Base-by-base conservation (phyloP, 2,888 invertebrate genomes). In the Drosophila atripex region DNA sequence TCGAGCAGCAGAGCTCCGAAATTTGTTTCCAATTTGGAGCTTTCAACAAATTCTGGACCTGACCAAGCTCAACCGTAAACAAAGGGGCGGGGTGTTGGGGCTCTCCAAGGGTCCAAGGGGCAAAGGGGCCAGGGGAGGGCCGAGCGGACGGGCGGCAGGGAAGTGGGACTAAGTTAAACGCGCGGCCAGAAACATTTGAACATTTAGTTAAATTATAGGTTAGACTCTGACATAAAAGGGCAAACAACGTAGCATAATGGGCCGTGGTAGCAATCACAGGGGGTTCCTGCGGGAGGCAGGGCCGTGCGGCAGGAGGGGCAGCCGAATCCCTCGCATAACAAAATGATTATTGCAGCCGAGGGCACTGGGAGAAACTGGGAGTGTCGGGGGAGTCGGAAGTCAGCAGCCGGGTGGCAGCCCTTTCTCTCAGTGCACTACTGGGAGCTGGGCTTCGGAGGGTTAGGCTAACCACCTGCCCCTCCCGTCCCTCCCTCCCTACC, bases 151-250 rank as follows among this genome's bases (percentile, higher is more conserved):
- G 6, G 14, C n/a, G 30, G 39, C 11, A 12, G 12, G 23, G 9
- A 3, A 21, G 59, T 38, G 23, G 18, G 55, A 38, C 51, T 46
- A 47, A 56, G 43, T 61, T 53, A 46, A 65, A 54, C 68, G 69
- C 69, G 61, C 59, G 64, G 63, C 51, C 83, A 78, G 51, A 69
- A 75, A 78, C 86, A 80, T 80, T 80, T 80, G 83, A 88, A 89
- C 90, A 89, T 90, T 89, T 89, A 89, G 88, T 84, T 77, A 90
- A 89, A 89, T 89, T 89, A 90, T 88, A 89, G 86, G 89, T 88
- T 88, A 73, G 84, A 71, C 54, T 64, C 84, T 86, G 84, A 88
- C 84, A 85, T 85, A 85, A 85, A 85, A 88, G 87, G 88, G 87
- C 89, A 87, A 88, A 85, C 86, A 89, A 88, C 85, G 83, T 88